Base-by-base conservation (phyloP, 2,797 vertebrate genomes). In the Australoheros facetus region DNA sequence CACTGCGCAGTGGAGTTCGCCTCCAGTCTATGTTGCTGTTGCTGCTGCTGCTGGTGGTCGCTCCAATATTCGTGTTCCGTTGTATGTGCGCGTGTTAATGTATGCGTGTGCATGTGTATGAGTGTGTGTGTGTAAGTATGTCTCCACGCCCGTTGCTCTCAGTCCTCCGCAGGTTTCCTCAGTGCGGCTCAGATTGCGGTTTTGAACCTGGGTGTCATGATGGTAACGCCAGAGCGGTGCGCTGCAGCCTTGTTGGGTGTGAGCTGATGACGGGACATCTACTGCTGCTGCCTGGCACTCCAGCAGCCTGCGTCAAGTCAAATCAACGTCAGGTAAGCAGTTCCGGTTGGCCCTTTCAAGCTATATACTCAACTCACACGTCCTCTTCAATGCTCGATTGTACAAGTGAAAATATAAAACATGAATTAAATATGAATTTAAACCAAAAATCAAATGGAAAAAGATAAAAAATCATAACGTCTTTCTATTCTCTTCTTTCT, bases 211-310 rank as follows among this genome's bases (percentile, higher is more conserved):
- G 90, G 57, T 28, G 83, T 88, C 94, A 95, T 95, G 90, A 83
- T 93, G 91, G 48, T 78, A 85, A 86, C 82, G 88, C 84, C 78
- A 77, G 91, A 89, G 83, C 81, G 88, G 81, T 79, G 88, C 87
- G 83, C 85, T 83, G 86, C 90, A 85, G 90, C 91, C 89, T 91
- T 85, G 92, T 57, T 84, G 92, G 89, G 90, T 91, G 91, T 82
- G 87, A 92, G 85, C 83, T 88, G 89, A 72, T 75, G 91, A 88
- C 79, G 91, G 93, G 92, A 93, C 92, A 78, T 81, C 91, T 56
- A 86, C 82, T 71, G 91, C 90, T 71, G 88, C 85, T 77, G 84
- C 81, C 70, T 57, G 73, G 79, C 37, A 74, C 87, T 81, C 72
- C 79, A 30, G 84, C 82, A 75, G 73, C 77, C 75, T 57, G 83